phyloP scores from a whole-genome alignment of 2,888 invertebrate genomes.

The Brenthis ino region DNA sequence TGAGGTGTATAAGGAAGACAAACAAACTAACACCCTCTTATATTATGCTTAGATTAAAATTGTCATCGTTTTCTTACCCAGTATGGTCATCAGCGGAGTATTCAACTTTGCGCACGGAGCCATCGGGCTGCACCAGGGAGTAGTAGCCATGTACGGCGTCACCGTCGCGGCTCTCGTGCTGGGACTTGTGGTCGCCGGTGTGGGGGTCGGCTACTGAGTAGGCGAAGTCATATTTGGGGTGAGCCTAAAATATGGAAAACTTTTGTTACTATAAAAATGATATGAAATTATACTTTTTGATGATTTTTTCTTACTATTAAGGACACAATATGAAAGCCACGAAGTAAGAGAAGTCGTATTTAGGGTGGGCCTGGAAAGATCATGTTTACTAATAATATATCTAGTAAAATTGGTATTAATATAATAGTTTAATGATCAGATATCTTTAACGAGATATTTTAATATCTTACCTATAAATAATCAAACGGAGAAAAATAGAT shows the following conservation, averaged over 20 bases:
- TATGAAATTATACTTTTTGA: too few species aligned
- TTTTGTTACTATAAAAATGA: too few species aligned
- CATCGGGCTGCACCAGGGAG: conserved; percentile 72
- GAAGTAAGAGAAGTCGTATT: conserved; percentile 61
- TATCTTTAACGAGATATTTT: too few species aligned
- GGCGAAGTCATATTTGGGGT: conserved; percentile 60
- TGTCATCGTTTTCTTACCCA: conserved; percentile 52
- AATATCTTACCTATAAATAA: background rate
- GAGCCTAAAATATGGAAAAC: too few species aligned
- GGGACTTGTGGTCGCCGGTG: conserved; percentile 75
- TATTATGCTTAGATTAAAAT: background rate
- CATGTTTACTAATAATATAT: background rate
- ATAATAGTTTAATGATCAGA: too few species aligned
- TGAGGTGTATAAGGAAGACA: too few species aligned
- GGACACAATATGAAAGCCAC: too few species aligned
- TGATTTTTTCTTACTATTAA: too few species aligned
- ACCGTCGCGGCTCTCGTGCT: conserved; percentile 66
- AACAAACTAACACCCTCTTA: background rate
- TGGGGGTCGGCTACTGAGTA: conserved; percentile 73
- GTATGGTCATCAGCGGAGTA: conserved; percentile 62
- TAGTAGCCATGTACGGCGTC: conserved; percentile 80
- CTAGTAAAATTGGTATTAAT: too few species aligned
- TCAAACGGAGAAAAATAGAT: background rate
- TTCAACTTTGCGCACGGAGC: conserved; percentile 69
- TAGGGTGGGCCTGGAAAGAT: conserved; percentile 49